Evolutionary conservation across 2,888 invertebrate genomes (phyloP), one percentile per base, ranked within the genome.

Genomic region (Pollenia labialis): DNA sequence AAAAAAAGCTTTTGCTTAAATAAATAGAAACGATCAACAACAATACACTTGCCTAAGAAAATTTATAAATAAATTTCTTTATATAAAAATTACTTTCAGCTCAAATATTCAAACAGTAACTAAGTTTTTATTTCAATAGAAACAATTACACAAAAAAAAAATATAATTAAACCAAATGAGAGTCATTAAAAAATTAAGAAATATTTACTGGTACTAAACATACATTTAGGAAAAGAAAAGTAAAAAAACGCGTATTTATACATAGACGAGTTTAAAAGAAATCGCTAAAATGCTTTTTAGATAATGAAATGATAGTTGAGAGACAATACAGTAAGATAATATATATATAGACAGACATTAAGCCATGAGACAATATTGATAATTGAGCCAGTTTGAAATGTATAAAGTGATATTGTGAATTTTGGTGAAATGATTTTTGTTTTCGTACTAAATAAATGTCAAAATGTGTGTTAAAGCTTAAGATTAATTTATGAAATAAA

Each of bases 331-430:
- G 44, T 54, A 46, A 60, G 7, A 18, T 42, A 66, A 40, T 32
- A 74, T 11, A 56, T 11, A 56, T 48, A 50, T 66, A 68, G n/a
- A 75, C 56, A 81, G 69, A 81, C 76, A 85, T 66, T 68, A 81
- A 85, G 85, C 71, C 76, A 85, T 74, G 74, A 80, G 18, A 66
- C 42, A 46, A 52, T 66, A 74, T 23, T 66, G n/a, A n/a, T 54
- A 66, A 74, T 56, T 74, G 18, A 81, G 46, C 16, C 46, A 56
- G 11, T 66, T 40, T 9, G 16, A 46, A 56, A 54, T 64, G 40
- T 64, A 16, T 62, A 32, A 12, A 46, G 68, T 68, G 52, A 44
- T 12, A 6, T 68, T 54, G 56, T 69, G 71, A 76, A 69, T 76
- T 69, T 54, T 48, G 23, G 50, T 69, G 60, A 74, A 12, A 60